phyloP scores from a whole-genome alignment of 2,113 vertebrate genomes.

The Illadopsis cleaveri region DNA sequence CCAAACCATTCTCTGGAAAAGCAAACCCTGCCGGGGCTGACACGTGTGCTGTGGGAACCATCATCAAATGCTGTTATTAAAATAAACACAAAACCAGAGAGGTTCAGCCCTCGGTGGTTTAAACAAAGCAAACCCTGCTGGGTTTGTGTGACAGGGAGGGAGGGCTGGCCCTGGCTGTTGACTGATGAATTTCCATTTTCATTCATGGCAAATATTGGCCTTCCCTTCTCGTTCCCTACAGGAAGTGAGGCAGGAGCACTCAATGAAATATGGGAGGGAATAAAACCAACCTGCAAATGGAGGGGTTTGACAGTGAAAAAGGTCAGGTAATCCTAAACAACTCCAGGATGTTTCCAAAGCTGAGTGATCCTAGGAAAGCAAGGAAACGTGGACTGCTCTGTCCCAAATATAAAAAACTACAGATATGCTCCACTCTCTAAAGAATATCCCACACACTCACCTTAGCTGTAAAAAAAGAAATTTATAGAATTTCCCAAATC shows the following conservation, averaged over 20 bases:
- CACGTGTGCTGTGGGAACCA: background rate
- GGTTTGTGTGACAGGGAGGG: background rate
- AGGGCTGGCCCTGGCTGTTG: background rate
- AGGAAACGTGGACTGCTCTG: rapidly evolving
- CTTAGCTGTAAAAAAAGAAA: background rate
- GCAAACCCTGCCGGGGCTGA: background rate
- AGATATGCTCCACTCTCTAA: background rate
- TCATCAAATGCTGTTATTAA: background rate
- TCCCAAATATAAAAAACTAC: background rate
- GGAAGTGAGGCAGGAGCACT: background rate
- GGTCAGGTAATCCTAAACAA: background rate
- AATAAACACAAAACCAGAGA: background rate
- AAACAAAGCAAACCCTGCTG: background rate
- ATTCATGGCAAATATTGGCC: background rate
- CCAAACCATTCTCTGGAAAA: background rate
- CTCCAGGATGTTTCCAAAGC: background rate
- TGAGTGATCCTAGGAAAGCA: background rate
- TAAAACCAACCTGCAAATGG: rapidly evolving
- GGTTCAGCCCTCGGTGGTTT: background rate
- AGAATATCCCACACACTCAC: background rate
- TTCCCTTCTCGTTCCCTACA: background rate
- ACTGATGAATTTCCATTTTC: background rate
- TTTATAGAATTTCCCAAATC: background rate
- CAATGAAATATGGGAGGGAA: background rate
- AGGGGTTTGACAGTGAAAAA: background rate